Percentiles rank a stretch among this genome's conserved stretches.
These are phyloP conservation scores for Procambarus virginalis DNA, from an alignment of 1,140 invertebrate genomes.

Conservation along the genomic window DNA sequence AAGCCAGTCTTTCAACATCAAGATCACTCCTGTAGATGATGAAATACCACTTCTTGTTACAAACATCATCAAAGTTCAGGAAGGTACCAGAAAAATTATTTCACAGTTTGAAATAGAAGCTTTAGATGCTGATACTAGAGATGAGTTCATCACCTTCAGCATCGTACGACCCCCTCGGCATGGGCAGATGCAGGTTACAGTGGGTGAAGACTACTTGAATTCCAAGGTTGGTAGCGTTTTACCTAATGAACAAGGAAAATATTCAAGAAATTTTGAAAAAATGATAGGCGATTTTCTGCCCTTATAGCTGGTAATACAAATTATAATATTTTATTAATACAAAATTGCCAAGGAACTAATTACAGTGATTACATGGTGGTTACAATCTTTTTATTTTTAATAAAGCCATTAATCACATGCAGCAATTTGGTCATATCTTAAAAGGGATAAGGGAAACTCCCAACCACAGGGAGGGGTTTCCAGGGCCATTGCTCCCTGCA, in stretches of 20 bases:
- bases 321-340: too few species aligned
- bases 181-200: constrained; percentile 73
- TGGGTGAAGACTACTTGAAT: constrained; percentile 16
- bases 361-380: too few species aligned
- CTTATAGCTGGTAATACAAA: too few species aligned
- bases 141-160: constrained; percentile 73
- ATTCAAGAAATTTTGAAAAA: too few species aligned
- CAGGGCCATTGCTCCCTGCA: too few species aligned
- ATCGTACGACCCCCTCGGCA: constrained; percentile 73
- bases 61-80: constrained; percentile 74
- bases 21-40: constrained; percentile 75
- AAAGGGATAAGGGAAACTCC: too few species aligned
- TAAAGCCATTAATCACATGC: too few species aligned
- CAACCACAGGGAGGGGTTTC: too few species aligned
- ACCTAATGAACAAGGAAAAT: neutral
- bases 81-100: constrained; percentile 74
- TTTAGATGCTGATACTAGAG: constrained; percentile 74
- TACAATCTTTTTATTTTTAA: too few species aligned
- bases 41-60: constrained; percentile 74
- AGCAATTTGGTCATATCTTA: too few species aligned
- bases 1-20: constrained; percentile 71
- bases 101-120: constrained; percentile 75
- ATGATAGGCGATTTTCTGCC: too few species aligned
- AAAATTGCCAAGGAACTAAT: too few species aligned
- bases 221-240: constrained; percentile 16